phyloP scores from a whole-genome alignment of 1,140 invertebrate species.

The Manduca sexta region DNA sequence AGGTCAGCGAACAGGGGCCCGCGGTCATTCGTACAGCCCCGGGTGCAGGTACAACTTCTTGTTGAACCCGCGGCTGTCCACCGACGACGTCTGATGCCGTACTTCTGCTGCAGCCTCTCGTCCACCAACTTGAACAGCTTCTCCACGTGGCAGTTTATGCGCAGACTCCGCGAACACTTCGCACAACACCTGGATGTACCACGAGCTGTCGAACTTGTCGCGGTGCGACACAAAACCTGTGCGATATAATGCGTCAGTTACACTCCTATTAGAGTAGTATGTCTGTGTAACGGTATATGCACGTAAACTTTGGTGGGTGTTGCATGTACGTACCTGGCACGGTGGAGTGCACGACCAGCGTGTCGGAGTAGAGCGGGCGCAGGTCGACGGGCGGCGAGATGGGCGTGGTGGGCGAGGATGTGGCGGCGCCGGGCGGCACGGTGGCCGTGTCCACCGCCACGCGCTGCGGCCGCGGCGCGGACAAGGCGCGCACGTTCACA shows the following conservation, averaged over 20 bases:
- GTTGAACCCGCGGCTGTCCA: constrained; percentile 76
- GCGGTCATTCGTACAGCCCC: constrained; percentile 63
- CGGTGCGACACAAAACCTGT: constrained; percentile 78
- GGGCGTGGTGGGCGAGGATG: constrained; percentile 9
- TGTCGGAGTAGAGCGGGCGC: constrained; percentile 74
- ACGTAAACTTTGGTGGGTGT: no score
- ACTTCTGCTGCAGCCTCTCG: constrained; percentile 49
- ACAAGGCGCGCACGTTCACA: no score
- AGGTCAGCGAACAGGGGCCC: no score
- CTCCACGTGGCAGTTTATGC: constrained; percentile 75
- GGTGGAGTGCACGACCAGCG: constrained; percentile 80
- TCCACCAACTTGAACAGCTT: constrained; percentile 79
- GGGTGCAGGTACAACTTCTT: constrained; percentile 78
- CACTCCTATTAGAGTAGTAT: no score
- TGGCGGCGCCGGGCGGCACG: constrained; percentile 6
- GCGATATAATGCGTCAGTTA: no score
- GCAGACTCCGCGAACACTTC: constrained; percentile 82
- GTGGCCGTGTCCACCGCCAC: constrained; percentile 6
- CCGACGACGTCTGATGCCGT: constrained; percentile 73
- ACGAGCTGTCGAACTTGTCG: constrained; percentile 77
- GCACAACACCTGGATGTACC: constrained; percentile 85
- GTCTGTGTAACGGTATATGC: no score
- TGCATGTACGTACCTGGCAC: constrained; percentile 64
- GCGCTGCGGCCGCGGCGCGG: constrained; percentile 2
- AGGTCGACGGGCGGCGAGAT: constrained; percentile 16